Evolutionary conservation across 1,140 invertebrate species (phyloP).

Genomic region (Platorchestia sp.): DNA sequence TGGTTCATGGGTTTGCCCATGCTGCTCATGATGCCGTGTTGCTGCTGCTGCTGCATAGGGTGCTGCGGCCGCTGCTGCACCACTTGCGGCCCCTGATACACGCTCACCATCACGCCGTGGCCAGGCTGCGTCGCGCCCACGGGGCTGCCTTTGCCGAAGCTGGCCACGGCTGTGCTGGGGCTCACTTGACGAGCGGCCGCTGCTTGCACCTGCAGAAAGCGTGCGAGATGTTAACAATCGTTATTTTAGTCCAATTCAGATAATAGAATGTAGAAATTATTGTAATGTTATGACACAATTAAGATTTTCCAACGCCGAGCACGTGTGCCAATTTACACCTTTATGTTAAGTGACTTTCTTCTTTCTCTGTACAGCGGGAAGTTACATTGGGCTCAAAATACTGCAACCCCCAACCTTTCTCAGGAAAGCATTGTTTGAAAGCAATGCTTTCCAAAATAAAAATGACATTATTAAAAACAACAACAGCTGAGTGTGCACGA

Average conservation of each 20-base stretch:
- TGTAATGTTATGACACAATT: no score
- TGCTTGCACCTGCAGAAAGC: slow-evolving; percentile 88
- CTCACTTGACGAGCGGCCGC: slow-evolving; percentile 78
- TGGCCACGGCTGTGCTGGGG: slow-evolving; percentile 77
- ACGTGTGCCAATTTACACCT: neutral
- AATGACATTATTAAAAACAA: no score
- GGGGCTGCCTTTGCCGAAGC: slow-evolving; percentile 81
- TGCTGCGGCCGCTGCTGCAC: slow-evolving; percentile 72
- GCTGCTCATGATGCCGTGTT: slow-evolving; percentile 71
- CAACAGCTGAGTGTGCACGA: no score
- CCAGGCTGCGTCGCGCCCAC: slow-evolving; percentile 69
- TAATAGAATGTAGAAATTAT: no score
- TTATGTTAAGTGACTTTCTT: no score
- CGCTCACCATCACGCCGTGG: slow-evolving; percentile 39
- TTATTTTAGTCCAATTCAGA: no score
- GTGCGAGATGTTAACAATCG: neutral
- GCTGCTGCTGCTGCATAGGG: slow-evolving; percentile 70
- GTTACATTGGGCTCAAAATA: no score
- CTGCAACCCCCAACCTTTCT: no score
- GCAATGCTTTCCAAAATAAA: no score
- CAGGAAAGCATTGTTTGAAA: no score
- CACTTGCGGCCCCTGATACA: slow-evolving; percentile 38
- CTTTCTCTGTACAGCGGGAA: no score
- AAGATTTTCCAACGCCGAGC: neutral
- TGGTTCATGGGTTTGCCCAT: slow-evolving; percentile 68